These are phyloP conservation scores for Choloepus hoffmanni DNA, from an alignment of 2,113 vertebrate species.

Conservation along the genomic window DNA sequence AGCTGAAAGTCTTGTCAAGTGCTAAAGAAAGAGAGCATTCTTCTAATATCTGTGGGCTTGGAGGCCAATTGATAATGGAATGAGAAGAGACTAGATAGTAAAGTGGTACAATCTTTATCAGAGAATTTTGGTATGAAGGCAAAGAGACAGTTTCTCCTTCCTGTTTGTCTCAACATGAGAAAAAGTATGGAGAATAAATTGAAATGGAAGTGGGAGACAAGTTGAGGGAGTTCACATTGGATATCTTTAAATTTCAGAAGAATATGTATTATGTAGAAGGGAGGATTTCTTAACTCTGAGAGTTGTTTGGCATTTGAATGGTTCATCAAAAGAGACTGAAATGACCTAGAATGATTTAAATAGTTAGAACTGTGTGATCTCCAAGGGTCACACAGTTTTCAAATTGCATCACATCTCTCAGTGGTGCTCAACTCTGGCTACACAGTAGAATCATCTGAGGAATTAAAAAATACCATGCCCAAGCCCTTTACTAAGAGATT, in stretches of 20 bases:
- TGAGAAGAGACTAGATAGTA: conserved; percentile 7
- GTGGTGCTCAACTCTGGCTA: neutral
- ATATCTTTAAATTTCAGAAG: conserved; percentile 45
- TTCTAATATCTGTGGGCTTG: conserved; percentile 30
- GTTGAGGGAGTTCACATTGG: conserved; percentile 32
- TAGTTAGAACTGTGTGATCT: neutral
- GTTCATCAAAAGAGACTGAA: conserved; percentile 3
- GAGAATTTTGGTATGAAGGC: conserved; percentile 12
- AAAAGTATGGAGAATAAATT: conserved; percentile 51
- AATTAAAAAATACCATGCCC: neutral
- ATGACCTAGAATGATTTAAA: conserved; percentile 9
- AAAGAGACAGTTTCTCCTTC: neutral
- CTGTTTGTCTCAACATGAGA: conserved; percentile 38
- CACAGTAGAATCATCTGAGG: neutral
- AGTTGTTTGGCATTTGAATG: conserved; percentile 38
- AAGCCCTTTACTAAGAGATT: neutral
- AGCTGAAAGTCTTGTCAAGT: neutral
- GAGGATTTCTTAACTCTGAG: conserved; percentile 6
- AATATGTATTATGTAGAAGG: neutral
- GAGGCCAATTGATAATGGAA: conserved; percentile 15
- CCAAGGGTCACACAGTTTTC: neutral
- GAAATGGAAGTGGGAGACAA: conserved; percentile 41
- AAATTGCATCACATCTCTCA: neutral
- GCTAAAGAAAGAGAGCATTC: neutral
- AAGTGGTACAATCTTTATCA: conserved; percentile 12